Evolutionary conservation across 2,888 invertebrate genomes (phyloP).

Genomic region (Tiliacea aurago): DNA sequence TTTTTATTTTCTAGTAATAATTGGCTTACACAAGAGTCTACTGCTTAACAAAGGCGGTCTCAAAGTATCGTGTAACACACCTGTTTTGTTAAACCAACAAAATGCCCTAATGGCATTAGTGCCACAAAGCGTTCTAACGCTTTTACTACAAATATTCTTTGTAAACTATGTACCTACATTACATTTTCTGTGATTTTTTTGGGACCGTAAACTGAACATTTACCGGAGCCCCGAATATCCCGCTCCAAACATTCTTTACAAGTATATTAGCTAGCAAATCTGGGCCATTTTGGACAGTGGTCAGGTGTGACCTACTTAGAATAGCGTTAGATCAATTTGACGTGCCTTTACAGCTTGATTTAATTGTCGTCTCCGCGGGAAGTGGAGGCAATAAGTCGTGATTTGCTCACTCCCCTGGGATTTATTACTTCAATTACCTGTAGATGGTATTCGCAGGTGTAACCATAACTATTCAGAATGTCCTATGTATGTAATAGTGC

Average conservation of each 20-base stretch:
- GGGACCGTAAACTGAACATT: slow-evolving; percentile 31
- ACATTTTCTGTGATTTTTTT: slow-evolving; percentile 5
- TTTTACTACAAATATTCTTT: slow-evolving; percentile 17
- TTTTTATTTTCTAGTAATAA: neutral
- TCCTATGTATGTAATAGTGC: slow-evolving; percentile 38
- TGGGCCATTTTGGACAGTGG: slow-evolving; percentile 43
- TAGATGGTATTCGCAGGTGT: slow-evolving; percentile 65
- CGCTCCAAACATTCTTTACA: slow-evolving; percentile 34
- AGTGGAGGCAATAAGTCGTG: slow-evolving; percentile 76
- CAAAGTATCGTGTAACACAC: neutral
- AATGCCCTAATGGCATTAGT: neutral
- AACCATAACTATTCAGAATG: slow-evolving; percentile 61
- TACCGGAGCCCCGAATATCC: slow-evolving; percentile 14
- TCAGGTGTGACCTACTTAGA: slow-evolving; percentile 69
- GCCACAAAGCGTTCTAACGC: neutral
- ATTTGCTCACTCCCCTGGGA: slow-evolving; percentile 72
- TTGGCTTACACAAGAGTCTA: neutral
- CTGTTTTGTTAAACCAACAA: neutral
- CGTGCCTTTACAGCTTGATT: slow-evolving; percentile 74
- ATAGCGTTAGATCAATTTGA: slow-evolving; percentile 62
- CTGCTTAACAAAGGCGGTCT: neutral
- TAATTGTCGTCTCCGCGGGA: slow-evolving; percentile 74
- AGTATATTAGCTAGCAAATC: slow-evolving; percentile 35
- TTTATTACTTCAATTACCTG: slow-evolving; percentile 77
- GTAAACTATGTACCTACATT: neutral